Conservation (phyloP, 2,888 invertebrate genomes). For the Drosophila pseudotakahashii region DNA sequence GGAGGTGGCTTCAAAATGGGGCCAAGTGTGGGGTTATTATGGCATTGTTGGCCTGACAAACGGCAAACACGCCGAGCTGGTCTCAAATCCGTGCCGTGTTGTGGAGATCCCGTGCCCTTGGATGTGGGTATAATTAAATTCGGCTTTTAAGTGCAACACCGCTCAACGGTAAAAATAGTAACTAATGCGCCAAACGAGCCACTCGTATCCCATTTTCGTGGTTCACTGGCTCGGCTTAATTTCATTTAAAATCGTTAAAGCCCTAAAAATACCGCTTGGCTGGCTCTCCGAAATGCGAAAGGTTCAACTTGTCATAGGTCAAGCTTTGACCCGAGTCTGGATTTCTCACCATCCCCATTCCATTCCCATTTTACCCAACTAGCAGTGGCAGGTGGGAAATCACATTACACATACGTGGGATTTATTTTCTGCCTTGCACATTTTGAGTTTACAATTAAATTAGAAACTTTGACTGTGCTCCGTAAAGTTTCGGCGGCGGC, state of each 20-base stretch:
- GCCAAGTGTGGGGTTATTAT: constrained; percentile 39
- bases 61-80: constrained; percentile 2
- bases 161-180: constrained; percentile 37
- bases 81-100: constrained; percentile 19
- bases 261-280: constrained; percentile 56
- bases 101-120: constrained; percentile 18
- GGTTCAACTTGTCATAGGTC: constrained; percentile 53
- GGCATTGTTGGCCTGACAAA: constrained; percentile 22
- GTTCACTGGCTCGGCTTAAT: constrained; percentile 59
- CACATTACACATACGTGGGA: constrained; percentile 41
- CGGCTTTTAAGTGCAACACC: constrained; percentile 22
- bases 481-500: constrained; percentile 55
- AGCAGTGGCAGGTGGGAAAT: constrained; percentile 29
- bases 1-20: constrained; percentile 20
- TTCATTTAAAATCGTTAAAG: constrained; percentile 48
- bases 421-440: constrained; percentile 48
- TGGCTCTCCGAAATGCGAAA: constrained; percentile 38
- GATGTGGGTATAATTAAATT: constrained; percentile 37
- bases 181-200: constrained; percentile 28
- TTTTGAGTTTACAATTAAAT: constrained; percentile 66
- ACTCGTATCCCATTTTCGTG: constrained; percentile 34
- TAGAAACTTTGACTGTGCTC: constrained; percentile 59
- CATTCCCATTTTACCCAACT: neutral
- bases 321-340: constrained; percentile 1
- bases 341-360: too few species aligned